Conservation (phyloP, 2,888 invertebrate genomes). For the Drosophila testacea region DNA sequence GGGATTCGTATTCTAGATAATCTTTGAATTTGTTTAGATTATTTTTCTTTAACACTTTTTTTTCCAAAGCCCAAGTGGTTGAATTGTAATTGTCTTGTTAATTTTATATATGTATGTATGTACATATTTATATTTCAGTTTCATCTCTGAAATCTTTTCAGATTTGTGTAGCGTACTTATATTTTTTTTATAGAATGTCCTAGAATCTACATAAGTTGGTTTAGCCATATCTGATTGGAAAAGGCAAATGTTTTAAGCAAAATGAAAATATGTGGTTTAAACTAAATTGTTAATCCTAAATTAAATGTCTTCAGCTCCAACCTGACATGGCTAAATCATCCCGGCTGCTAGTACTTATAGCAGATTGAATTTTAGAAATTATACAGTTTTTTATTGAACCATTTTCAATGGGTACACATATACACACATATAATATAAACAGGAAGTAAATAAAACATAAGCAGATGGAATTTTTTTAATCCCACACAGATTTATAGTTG, state of each 20-base stretch:
- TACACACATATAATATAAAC: conserved; percentile 19
- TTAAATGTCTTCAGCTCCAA: too few relatives aligned
- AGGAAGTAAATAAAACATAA: background rate
- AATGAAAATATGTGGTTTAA: background rate
- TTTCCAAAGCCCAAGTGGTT: background rate
- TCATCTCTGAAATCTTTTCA: background rate
- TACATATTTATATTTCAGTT: conserved; percentile 3
- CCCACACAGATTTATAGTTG: background rate
- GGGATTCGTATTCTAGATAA: background rate
- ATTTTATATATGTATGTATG: conserved; percentile 1
- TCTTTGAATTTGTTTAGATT: background rate
- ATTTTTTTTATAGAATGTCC: background rate
- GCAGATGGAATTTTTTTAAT: background rate
- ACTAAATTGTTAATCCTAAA: too few relatives aligned
- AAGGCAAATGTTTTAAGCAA: background rate
- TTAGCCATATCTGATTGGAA: background rate
- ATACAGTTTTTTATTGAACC: conserved; percentile 20
- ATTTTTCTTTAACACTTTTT: conserved; percentile 5
- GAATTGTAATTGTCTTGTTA: background rate
- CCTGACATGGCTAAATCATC: background rate
- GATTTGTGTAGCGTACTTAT: background rate
- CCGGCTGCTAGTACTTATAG: background rate
- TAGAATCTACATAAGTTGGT: background rate
- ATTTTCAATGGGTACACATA: conserved; percentile 29
- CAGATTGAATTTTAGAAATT: conserved; percentile 1